Evolutionary conservation across 2,888 invertebrate species (phyloP), one percentile per base, ranked within the genome.

Genomic region (Argyra leucocephala): DNA sequence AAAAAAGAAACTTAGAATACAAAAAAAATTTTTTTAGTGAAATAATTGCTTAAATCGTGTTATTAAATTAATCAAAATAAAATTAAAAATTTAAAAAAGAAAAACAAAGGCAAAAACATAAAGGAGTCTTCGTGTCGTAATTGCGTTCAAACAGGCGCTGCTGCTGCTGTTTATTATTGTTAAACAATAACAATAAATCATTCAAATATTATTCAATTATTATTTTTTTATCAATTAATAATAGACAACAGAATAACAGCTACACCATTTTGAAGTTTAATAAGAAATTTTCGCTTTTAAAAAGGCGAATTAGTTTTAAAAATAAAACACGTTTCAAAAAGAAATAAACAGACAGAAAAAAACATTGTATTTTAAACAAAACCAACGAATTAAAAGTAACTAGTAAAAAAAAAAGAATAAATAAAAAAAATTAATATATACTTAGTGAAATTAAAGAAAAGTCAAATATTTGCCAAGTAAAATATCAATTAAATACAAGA

Each of bases 261-360:
- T 26, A 31, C 61, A 61, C 31, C 61, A 61, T 61, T 61, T 18
- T 48, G 48, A 48, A 48, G 48, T 48, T 48, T 48, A 48, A 15
- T 5, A 48, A 48, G 18, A 48, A 48, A 48, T 48, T 48, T 48
- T 48, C 61, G 24, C 61, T 61, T 24, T 26, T 26, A 31, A 31
- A 61, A 26, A 31, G 61, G 24, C 24, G 24, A 61, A 24, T 61
- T 26, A 61, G 24, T 61, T 61, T 21, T 31, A 61, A 61, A 26
- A 61, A 61, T 61, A 61, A 61, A 31, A 61, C 61, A 9, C 26
- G 61, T n/a, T 26, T 61, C 6, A 61, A 61, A 31, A 61, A 61
- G 24, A 61, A 61, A 61, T 18, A 31, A 18, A n/a, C n/a, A n/a
- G n/a, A n/a, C 23, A 23, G 12, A 48, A n/a, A 48, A 48, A 48